Conservation (phyloP, 2,113 vertebrate genomes). For the Ardeotis arabs region DNA sequence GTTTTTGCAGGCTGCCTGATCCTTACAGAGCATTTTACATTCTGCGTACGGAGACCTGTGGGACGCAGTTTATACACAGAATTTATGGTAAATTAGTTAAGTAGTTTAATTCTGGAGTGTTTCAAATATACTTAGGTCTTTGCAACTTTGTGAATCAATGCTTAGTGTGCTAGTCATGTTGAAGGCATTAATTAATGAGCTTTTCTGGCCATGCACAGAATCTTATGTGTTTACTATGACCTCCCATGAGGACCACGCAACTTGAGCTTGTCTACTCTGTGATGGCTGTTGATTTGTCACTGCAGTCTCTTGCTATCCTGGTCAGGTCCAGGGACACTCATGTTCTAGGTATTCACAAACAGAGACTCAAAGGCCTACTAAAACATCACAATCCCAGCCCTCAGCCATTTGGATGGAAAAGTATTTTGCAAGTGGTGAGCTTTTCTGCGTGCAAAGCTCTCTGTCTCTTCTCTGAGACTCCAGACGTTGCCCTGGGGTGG, state of each 20-base stretch:
- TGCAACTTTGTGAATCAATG: not conserved
- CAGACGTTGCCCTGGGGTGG: fast-evolving
- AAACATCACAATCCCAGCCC: not conserved
- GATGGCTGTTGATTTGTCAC: not conserved
- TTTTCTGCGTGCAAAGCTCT: not conserved
- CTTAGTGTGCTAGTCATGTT: not conserved
- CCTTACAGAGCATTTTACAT: not conserved
- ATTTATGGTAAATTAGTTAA: not conserved
- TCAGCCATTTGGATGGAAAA: not conserved
- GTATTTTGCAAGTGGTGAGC: not conserved
- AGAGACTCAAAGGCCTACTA: not conserved
- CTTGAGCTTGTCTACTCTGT: not conserved
- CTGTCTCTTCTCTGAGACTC: not conserved
- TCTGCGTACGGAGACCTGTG: fast-evolving
- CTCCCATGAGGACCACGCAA: not conserved
- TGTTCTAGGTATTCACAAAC: not conserved
- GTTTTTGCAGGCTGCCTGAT: not conserved
- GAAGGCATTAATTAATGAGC: not conserved
- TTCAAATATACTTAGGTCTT: not conserved
- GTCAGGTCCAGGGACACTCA: not conserved
- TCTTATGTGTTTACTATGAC: not conserved
- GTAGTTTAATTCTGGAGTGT: not conserved
- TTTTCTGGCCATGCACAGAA: not conserved
- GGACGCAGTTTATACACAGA: not conserved
- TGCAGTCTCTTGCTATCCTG: not conserved